These are phyloP conservation scores for Pseudomyrmex sp. DNA, from an alignment of 1,140 invertebrate species.

Conservation along the genomic window DNA sequence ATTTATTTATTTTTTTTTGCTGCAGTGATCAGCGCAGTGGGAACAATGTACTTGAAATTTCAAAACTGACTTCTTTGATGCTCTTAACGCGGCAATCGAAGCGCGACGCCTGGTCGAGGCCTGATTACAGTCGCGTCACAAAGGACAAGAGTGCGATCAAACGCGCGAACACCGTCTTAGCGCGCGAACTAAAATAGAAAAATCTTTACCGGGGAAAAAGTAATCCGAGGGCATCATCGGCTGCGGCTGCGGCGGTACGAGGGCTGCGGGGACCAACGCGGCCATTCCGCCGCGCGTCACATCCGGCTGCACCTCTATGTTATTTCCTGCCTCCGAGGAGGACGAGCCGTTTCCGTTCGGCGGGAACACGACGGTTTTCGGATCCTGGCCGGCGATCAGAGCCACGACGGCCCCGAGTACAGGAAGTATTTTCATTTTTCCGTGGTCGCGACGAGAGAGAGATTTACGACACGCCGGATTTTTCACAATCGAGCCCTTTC, in stretches of 20 bases:
- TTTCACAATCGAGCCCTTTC: conserved; percentile 10
- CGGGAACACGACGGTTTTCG: conserved; percentile 25
- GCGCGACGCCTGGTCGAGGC: conserved; percentile 21
- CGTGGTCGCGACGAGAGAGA: not conserved
- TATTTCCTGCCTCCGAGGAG: conserved; percentile 12
- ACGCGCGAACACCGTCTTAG: conserved; percentile 29
- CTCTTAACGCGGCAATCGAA: conserved; percentile 38
- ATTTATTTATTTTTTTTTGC: not conserved
- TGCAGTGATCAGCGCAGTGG: not conserved
- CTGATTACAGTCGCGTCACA: conserved; percentile 46
- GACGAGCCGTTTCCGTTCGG: conserved; percentile 54
- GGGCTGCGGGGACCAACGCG: not conserved
- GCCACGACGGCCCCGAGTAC: conserved; percentile 19
- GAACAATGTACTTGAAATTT: conserved; percentile 33
- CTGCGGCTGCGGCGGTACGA: conserved; percentile 37
- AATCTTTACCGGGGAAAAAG: conserved; percentile 74
- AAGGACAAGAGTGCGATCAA: conserved; percentile 37
- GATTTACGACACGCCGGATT: not conserved
- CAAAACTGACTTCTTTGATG: conserved; percentile 46
- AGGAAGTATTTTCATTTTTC: conserved; percentile 53
- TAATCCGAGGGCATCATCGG: conserved; percentile 68
- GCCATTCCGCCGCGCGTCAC: conserved; percentile 17
- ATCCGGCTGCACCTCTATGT: conserved; percentile 67
- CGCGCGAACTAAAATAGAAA: conserved; percentile 56
- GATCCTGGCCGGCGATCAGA: conserved; percentile 55